phyloP scores from a whole-genome alignment of 2,797 vertebrate species.

The Telmatherina bonti region DNA sequence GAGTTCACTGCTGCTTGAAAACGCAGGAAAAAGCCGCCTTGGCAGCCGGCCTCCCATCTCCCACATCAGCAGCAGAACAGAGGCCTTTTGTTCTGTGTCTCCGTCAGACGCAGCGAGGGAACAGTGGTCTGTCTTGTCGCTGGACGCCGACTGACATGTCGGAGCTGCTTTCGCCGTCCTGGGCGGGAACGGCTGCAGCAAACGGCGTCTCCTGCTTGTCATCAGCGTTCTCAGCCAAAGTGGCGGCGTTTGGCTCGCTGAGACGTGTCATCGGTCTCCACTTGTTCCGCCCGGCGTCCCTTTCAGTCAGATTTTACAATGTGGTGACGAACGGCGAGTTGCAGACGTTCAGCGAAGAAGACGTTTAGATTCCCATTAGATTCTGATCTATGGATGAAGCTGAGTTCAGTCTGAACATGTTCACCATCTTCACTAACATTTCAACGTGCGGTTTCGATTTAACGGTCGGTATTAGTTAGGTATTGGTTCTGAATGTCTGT shows the following conservation, averaged over 20 bases:
- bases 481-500: too few relatives aligned
- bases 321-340: neutral
- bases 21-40: too few relatives aligned
- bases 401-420: too few relatives aligned
- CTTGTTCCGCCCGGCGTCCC: constrained; percentile 5
- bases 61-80: constrained; percentile 31
- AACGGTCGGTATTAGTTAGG: too few relatives aligned
- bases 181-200: constrained; percentile 21
- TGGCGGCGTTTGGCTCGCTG: constrained; percentile 6
- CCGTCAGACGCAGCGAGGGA: constrained; percentile 9
- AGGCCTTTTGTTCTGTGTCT: constrained; percentile 26
- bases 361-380: too few relatives aligned
- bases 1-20: neutral
- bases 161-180: neutral
- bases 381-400: too few relatives aligned
- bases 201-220: constrained; percentile 6
- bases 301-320: neutral
- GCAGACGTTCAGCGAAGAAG: too few relatives aligned
- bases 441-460: too few relatives aligned
- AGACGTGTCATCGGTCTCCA: constrained; percentile 4
- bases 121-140: constrained; percentile 24
- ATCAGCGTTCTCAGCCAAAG: neutral
- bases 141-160: constrained; percentile 10
- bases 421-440: too few relatives aligned
- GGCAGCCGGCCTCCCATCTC: constrained; percentile 6